These are phyloP conservation scores for Rhimphoctona megacephalus DNA, from an alignment of 2,888 invertebrate genomes.

Conservation along the genomic window DNA sequence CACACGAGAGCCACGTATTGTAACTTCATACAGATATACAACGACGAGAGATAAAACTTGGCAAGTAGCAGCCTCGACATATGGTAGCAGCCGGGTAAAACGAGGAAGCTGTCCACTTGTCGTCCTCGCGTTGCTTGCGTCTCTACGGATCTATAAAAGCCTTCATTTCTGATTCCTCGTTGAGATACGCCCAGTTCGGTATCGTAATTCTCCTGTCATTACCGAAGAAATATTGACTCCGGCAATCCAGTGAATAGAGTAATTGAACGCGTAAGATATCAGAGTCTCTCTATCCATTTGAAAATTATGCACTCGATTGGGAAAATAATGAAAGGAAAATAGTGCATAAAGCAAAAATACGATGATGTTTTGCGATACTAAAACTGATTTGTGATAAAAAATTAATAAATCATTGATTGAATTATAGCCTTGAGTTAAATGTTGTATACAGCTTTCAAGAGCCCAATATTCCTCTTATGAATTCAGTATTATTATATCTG, in stretches of 20 bases:
- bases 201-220: slow-evolving; percentile 18
- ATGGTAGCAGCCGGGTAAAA: slow-evolving; percentile 54
- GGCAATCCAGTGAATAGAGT: slow-evolving; percentile 4
- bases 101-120: slow-evolving; percentile 72
- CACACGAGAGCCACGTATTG: slow-evolving; percentile 39
- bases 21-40: slow-evolving; percentile 49
- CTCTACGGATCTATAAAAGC: slow-evolving; percentile 50
- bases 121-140: slow-evolving; percentile 64
- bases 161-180: slow-evolving; percentile 46
- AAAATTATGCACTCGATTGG: neutral
- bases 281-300: neutral
- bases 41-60: slow-evolving; percentile 12
- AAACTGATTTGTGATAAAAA: neutral
- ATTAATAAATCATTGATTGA: neutral
- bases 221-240: slow-evolving; percentile 24
- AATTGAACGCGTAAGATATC: neutral
- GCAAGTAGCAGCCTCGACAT: slow-evolving; percentile 33
- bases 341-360: neutral
- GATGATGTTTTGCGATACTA: neutral
- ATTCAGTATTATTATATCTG: neutral
- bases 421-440: no score
- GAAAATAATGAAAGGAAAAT: neutral
- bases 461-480: no score
- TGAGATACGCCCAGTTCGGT: slow-evolving; percentile 41
- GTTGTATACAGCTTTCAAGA: no score